Base-by-base conservation (phyloP, 2,113 vertebrate genomes). In the Lamprologus speciosus region DNA sequence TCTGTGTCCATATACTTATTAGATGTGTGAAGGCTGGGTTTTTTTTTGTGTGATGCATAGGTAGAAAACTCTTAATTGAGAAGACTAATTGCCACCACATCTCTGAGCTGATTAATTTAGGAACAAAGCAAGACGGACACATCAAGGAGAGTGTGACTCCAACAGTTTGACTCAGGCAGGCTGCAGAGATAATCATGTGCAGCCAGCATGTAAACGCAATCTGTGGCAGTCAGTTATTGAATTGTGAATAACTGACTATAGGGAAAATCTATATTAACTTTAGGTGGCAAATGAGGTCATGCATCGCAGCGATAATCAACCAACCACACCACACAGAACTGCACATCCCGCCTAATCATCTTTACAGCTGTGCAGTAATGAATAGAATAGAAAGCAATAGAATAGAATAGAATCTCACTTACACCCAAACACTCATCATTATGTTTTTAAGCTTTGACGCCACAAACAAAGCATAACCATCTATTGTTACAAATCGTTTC, bases 151-250 rank as follows among this genome's bases (percentile, higher is more conserved):
- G 6, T 47, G 21, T 54, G 78, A 86, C 82, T 81, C 55, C 14
- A 37, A 55, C 82, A 26, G 55, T 75, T 85, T 85, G 53, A 88
- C 63, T 89, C n/a, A 33, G 80, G 83, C 47, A 28, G 73, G 13
- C 84, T 88, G 82, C 80, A 83, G 33, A 83, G 78, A 92, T 85
- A 90, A 92, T 90, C 88, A 92, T 89, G 82, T 87, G 53, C 87
- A 87, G 79, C 33, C 55, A 83, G 81, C 84, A 87, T 90, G 82
- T 90, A 88, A 86, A 91, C 80, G 60, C 85, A 91, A 92, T 93
- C 83, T 84, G 80, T 50, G n/a, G 63, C 84, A 79, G 89, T 93
- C 91, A 90, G 88, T 93, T 89, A 94, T 95, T 83, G 93, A 95
- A 93, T 86, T 63, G 65, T 51, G 51, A 94, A 91, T 91, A 84